Base-by-base conservation (phyloP, 2,113 vertebrate genomes). In the Mugil cephalus region DNA sequence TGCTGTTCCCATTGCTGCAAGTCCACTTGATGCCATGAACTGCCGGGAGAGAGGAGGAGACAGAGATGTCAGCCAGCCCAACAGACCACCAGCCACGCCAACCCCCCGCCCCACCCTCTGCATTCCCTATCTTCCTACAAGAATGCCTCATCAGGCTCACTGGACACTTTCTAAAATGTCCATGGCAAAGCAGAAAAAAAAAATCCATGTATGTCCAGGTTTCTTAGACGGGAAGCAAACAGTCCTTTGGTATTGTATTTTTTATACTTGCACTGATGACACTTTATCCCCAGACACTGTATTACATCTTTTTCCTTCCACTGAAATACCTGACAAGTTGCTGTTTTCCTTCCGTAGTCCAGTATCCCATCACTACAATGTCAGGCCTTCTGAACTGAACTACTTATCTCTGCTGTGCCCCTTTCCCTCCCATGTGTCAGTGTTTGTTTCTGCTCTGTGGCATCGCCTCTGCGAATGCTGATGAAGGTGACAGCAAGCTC, bases 1-100 rank as follows among this genome's bases (percentile, higher is more conserved):
- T 98, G 96, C 95, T 99, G 95, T 96, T 99, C 56, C 98, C 98
- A 74, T 99, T 99, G 95, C 97, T 99, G 96, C 98, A 99, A 67
- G 98, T 99, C 98, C 98, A 99, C 93, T 99, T 99, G 95, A 99
- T 99, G 93, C 98, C 98, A 89, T 99, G 98, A 96, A 99, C 98
- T 99, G 94, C 47, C 74, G 90, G 93, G 88, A 95, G 88, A 92
- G 89, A 86, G 93, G 89, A 92, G 89, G 91, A 94, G 88, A 93
- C 86, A 94, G 86, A 93, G 89, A 92, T 71, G 92, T 94, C 93
- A 94, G 90, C 93, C 91, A 89, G 89, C 84, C 87, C 77, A 87
- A 88, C 90, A 86, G 90, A 91, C 87, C 89, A 92, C 89, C 88
- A 88, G 87, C 87, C 85, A 87, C 69, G 79, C 89, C 89, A 88